These are phyloP conservation scores for Monopis laevigella DNA, from an alignment of 2,888 invertebrate genomes.

Conservation along the genomic window DNA sequence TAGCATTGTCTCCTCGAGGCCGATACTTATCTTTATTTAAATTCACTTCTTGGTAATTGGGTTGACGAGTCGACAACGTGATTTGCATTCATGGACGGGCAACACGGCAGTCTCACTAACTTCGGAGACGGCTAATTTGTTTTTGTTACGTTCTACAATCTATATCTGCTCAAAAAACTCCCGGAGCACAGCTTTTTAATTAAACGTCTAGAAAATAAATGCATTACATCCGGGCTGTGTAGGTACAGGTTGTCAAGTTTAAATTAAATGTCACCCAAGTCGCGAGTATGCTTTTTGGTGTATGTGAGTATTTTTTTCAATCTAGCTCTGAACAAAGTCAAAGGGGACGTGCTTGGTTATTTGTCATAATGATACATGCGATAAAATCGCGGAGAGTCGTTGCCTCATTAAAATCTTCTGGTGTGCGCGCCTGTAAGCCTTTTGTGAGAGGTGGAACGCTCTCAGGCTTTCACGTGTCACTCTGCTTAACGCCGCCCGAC, in stretches of 20 bases:
- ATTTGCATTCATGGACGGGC: conserved; percentile 67
- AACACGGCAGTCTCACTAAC: conserved; percentile 44
- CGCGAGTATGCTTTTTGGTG: neutral
- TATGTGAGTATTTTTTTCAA: neutral
- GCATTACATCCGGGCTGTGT: too few species aligned
- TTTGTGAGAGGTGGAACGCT: conserved; percentile 53
- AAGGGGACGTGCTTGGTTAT: conserved; percentile 65
- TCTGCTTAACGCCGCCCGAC: conserved; percentile 48
- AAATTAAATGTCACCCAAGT: neutral
- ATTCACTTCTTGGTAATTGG: conserved; percentile 69
- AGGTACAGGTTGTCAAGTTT: too few species aligned
- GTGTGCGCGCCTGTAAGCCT: conserved; percentile 65
- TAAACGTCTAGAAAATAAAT: neutral
- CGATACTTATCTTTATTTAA: conserved; percentile 69
- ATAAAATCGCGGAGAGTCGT: conserved; percentile 66
- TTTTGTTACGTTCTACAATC: conserved; percentile 40
- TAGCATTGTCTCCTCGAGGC: conserved; percentile 67
- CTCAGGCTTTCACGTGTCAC: conserved; percentile 65
- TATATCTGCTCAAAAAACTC: neutral
- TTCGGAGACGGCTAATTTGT: conserved; percentile 51
- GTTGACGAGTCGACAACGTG: conserved; percentile 68
- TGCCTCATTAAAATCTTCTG: conserved; percentile 69
- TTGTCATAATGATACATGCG: conserved; percentile 63
- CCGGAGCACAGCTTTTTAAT: neutral
- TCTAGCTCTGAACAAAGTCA: conserved; percentile 36